These are phyloP conservation scores for Rhopilema esculentum DNA, from an alignment of 30 jellyfish, hydroid and myxozoan genomes.

Conservation along the genomic window DNA sequence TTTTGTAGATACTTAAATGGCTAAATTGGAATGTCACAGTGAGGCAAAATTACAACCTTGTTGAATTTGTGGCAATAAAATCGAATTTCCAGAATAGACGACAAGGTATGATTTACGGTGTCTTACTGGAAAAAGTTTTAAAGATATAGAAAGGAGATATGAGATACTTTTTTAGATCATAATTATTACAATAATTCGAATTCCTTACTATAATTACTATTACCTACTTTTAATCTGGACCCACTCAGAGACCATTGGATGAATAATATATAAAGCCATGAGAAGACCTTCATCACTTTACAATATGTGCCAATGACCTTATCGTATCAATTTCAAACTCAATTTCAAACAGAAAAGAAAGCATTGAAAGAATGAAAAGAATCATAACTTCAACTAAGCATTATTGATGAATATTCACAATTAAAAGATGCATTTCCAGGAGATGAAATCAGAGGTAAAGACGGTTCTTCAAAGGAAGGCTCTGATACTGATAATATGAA, in stretches of 20 bases:
- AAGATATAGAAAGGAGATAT: neutral
- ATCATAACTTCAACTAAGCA: neutral
- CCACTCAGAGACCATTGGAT: neutral
- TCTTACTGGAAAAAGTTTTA: neutral
- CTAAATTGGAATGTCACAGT: neutral
- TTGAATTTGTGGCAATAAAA: neutral
- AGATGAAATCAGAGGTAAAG: neutral
- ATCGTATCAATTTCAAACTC: neutral
- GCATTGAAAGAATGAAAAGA: neutral
- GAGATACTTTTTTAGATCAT: neutral
- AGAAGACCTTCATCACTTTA: neutral
- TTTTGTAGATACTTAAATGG: neutral
- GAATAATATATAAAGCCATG: neutral
- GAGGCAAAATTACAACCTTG: neutral
- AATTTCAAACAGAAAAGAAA: neutral
- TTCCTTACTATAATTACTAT: neutral
- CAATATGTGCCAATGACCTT: neutral
- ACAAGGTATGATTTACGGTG: neutral
- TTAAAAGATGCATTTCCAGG: neutral
- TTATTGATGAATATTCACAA: neutral
- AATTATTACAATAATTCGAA: neutral
- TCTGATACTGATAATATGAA: neutral
- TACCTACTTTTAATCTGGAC: neutral
- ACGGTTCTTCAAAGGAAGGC: neutral
- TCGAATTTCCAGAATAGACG: neutral